These are phyloP conservation scores for Antheraea mylitta DNA, from an alignment of 1,140 invertebrate genomes.

Conservation along the genomic window DNA sequence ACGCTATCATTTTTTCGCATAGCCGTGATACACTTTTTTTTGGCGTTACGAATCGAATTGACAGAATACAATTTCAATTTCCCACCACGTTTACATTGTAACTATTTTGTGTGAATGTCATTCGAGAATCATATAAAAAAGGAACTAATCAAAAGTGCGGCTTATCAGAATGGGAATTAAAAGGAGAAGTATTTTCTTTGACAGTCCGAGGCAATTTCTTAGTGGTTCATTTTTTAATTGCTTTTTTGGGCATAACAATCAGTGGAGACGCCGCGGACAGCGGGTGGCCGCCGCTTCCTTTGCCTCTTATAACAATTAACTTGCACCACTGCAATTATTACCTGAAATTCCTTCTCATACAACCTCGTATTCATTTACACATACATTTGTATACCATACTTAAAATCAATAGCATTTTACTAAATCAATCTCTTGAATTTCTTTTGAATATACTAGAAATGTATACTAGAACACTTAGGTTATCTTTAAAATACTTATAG, in stretches of 20 bases:
- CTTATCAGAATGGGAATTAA: conserved; percentile 33
- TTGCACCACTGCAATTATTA: conserved; percentile 65
- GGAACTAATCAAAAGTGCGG: conserved; percentile 25
- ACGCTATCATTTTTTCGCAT: conserved; percentile 5
- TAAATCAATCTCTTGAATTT: not conserved
- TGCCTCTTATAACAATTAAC: conserved; percentile 60
- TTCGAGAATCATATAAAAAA: conserved; percentile 38
- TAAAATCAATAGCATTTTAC: conserved; percentile 8
- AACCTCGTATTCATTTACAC: conserved; percentile 19
- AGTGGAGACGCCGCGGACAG: conserved; percentile 48
- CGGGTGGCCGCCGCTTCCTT: conserved; percentile 69
- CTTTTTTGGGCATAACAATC: conserved; percentile 70
- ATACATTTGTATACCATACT: not conserved
- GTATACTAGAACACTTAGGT: too few relatives aligned
- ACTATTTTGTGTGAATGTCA: conserved; percentile 34
- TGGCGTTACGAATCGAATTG: conserved; percentile 28
- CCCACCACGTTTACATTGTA: conserved; percentile 33
- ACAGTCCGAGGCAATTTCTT: conserved; percentile 56
- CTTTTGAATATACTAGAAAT: too few relatives aligned
- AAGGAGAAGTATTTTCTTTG: conserved; percentile 30
- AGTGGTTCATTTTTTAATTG: conserved; percentile 65
- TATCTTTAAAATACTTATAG: too few relatives aligned
- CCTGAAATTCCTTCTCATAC: conserved; percentile 57
- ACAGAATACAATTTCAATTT: conserved; percentile 35
- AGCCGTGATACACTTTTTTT: conserved; percentile 16